A percentile compares a stretch with the other conserved stretches of the same genome.
Conservation (phyloP, 35 echinoderm and acorn worm species). For the Apostichopus californicus region DNA sequence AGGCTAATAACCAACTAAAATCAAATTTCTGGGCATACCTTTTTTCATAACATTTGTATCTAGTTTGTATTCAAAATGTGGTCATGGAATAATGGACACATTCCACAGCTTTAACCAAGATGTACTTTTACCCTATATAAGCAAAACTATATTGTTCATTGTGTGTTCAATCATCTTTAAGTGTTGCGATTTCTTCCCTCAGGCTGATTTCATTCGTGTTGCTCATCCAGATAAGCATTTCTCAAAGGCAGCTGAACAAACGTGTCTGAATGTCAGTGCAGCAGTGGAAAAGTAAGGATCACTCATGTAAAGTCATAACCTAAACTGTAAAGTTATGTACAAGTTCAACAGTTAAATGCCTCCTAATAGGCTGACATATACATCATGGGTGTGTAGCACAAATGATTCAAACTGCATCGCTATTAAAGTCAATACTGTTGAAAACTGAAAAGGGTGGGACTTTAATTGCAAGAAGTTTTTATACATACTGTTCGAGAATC, state of each 20-base stretch:
- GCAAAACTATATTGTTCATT: not conserved
- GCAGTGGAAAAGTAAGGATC: slow-evolving; percentile 87
- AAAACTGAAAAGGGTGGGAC: no score
- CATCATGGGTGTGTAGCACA: no score
- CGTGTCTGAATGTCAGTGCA: slow-evolving; percentile 77
- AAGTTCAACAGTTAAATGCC: not conserved
- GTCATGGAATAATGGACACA: not conserved
- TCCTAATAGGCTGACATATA: no score
- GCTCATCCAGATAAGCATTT: slow-evolving; percentile 80
- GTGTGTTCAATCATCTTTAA: not conserved
- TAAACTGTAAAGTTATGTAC: not conserved
- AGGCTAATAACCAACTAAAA: no score
- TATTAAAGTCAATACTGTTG: no score
- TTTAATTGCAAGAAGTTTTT: no score
- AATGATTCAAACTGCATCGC: no score
- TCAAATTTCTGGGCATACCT: no score
- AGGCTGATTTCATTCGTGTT: slow-evolving; percentile 93
- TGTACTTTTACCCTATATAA: not conserved
- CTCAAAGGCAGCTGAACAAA: slow-evolving; percentile 74
- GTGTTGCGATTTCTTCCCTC: slow-evolving; percentile 1
- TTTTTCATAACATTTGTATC: no score
- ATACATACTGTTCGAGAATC: no score
- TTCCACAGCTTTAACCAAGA: not conserved
- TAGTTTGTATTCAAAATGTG: no score
- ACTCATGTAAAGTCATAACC: not conserved